These are phyloP conservation scores for Muraenolepis orangiensis DNA, from an alignment of 2,797 vertebrate genomes.

Conservation along the genomic window DNA sequence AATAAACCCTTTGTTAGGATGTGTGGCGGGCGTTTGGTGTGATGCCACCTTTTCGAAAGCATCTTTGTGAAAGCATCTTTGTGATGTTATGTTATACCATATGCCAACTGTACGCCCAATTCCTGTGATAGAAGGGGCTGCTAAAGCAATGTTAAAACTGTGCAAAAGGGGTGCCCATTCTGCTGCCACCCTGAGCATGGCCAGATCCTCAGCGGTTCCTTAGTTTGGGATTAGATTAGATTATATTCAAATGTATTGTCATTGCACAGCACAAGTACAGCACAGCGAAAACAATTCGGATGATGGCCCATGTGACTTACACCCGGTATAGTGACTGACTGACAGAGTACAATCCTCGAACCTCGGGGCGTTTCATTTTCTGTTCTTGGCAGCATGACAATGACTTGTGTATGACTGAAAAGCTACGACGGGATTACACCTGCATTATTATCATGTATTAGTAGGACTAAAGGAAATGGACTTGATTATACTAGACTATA, in stretches of 20 bases:
- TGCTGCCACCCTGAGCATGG: background rate
- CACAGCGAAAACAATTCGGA: no score
- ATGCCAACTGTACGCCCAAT: background rate
- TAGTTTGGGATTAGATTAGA: no score
- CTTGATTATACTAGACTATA: no score
- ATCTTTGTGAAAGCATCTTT: background rate
- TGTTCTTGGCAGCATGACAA: background rate
- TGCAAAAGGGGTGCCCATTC: background rate
- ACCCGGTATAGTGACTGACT: background rate
- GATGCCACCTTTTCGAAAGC: background rate
- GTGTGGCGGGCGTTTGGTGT: background rate
- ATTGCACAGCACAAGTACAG: no score
- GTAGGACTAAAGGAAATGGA: no score
- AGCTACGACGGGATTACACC: background rate
- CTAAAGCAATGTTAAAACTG: background rate
- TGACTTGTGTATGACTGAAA: background rate
- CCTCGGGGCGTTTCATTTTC: background rate
- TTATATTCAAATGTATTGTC: no score
- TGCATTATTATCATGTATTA: background rate
- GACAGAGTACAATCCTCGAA: background rate
- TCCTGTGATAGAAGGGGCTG: background rate
- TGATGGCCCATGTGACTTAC: background rate
- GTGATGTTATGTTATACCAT: background rate
- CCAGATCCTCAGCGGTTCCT: background rate
- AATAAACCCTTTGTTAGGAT: no score